phyloP scores from a whole-genome alignment of 2,797 vertebrate genomes.

The Neopelma chrysocephalum region DNA sequence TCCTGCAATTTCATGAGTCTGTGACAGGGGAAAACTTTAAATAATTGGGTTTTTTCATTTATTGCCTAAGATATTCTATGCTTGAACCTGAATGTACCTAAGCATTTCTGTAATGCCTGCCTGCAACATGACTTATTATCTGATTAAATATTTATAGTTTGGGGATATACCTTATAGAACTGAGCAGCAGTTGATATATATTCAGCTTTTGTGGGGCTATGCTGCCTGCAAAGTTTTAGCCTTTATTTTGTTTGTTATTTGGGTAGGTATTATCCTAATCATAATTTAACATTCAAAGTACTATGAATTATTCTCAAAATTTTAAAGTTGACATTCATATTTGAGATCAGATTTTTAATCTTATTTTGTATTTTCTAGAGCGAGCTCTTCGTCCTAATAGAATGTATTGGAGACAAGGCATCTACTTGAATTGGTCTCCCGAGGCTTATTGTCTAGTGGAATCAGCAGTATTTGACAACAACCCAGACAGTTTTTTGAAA shows the following conservation, averaged over 20 bases:
- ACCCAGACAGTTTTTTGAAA: conserved; percentile 87
- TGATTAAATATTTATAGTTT: background rate
- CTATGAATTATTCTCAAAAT: background rate
- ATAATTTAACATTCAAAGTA: background rate
- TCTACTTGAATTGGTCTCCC: conserved; percentile 93
- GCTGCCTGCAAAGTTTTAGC: background rate
- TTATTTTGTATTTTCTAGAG: conserved; percentile 73
- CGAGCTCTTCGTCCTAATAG: conserved; percentile 85
- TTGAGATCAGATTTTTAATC: background rate
- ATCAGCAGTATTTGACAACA: conserved; percentile 80
- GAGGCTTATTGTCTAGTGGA: conserved; percentile 95
- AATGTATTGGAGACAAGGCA: conserved; percentile 93
- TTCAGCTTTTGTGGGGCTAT: background rate
- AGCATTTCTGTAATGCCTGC: background rate
- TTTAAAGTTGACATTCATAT: background rate
- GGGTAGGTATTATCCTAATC: background rate
- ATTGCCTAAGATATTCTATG: background rate
- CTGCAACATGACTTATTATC: background rate
- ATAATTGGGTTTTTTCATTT: background rate
- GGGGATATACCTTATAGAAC: background rate
- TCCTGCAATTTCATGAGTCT: background rate
- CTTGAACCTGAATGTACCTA: background rate
- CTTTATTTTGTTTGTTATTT: background rate
- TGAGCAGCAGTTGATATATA: background rate
- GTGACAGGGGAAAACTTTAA: background rate